Evolutionary conservation across 1,140 invertebrate genomes (phyloP), one percentile per base, ranked within the genome.

Genomic region (Anoplolepis gracilipes): DNA sequence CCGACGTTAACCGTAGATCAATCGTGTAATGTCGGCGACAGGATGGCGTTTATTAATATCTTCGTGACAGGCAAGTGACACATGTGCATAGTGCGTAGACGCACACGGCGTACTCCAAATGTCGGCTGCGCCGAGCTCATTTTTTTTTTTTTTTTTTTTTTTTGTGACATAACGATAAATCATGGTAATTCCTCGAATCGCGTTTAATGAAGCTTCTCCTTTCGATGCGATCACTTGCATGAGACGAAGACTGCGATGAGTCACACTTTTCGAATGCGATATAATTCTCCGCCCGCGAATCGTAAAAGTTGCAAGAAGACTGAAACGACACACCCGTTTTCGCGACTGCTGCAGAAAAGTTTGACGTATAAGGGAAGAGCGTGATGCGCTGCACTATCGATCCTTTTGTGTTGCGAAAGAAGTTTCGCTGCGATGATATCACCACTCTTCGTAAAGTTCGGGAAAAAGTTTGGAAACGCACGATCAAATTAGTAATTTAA

Each of bases 31-130:
- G 65, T 49, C 89, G 77, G 59, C 82, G 88, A 90, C 90, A 92
- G 86, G 82, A 88, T 79, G 86, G 73, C 65, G 86, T 90, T 91
- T 93, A 92, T 92, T 92, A 92, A 92, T 93, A 92, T 88, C 85
- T 86, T 86, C 28, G 62, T 78, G 88, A 90, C 69, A 90, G 77
- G 70, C 46, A 49, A 87, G 62, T 87, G 85, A 89, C 87, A 89
- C 87, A 85, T 67, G 84, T 79, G 84, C 39, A 59, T 57, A 59
- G 55, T n/a, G n/a, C n/a, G n/a, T n/a, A n/a, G n/a, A 72, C 49
- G 67, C 28, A 46, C 28, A 55, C 28, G 49, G 8, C 49, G 22
- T 33, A 57, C 77, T 28, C 62, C 16, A 22, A 36, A 4, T 28
- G 28, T 59, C 65, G 72, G 75, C 49, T 61, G 30, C 19, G 59